A percentile compares a stretch with the other conserved stretches of the same genome.
phyloP scores from a whole-genome alignment of 92 coral and sea anemone genomes.

The Muricea muricata region DNA sequence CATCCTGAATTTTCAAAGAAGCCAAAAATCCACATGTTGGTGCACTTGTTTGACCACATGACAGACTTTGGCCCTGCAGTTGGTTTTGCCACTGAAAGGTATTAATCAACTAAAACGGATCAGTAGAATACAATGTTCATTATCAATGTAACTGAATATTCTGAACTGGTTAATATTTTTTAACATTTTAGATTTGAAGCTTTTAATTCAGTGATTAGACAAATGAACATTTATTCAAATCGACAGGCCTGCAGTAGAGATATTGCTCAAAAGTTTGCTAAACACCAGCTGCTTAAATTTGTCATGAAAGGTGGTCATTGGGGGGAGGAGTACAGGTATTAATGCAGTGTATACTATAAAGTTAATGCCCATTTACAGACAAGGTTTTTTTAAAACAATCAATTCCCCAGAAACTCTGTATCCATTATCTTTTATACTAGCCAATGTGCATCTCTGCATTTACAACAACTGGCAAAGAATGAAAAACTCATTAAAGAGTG shows the following conservation, averaged over 20 bases:
- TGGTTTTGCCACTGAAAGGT: constrained; percentile 1
- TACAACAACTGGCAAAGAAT: too few relatives aligned
- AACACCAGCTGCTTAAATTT: background rate
- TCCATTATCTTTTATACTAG: too few relatives aligned
- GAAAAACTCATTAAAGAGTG: too few relatives aligned
- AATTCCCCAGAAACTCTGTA: too few relatives aligned
- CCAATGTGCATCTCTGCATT: too few relatives aligned
- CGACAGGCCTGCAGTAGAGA: background rate
- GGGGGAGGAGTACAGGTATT: background rate
- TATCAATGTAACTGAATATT: too few relatives aligned
- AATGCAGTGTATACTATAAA: too few relatives aligned
- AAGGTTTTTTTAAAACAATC: too few relatives aligned
- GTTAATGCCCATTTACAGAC: too few relatives aligned
- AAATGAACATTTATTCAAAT: background rate
- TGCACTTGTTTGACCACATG: background rate
- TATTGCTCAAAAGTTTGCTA: background rate
- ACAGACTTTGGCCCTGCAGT: background rate
- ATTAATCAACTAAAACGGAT: background rate
- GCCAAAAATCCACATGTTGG: background rate
- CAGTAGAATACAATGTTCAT: too few relatives aligned
- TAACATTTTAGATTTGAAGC: constrained; percentile 1
- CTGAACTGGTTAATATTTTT: too few relatives aligned
- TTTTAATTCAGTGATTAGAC: background rate
- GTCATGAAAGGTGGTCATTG: background rate
- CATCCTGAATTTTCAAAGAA: background rate